Evolutionary conservation across 2,888 invertebrate genomes (phyloP), one percentile per base, ranked within the genome.

Genomic region (Vesta saturnalis): DNA sequence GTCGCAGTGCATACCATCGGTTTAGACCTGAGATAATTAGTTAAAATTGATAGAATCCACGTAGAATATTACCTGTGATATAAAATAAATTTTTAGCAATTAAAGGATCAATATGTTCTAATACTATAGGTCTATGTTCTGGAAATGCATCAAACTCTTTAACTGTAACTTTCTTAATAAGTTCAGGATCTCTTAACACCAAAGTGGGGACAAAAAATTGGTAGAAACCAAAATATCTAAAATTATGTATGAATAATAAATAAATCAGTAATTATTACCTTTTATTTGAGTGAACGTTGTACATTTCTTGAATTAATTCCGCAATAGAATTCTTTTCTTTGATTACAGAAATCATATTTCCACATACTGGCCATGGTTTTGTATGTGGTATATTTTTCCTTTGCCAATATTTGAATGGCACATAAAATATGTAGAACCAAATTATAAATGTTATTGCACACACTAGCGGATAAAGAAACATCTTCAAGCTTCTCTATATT

Each of bases 1-100:
- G 16, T 60, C 72, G 23, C 23, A 69, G 62, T 6, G 62, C 35
- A 46, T 68, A 57, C 71, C 71, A 71, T 60, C 65, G 56, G 23
- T 61, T 60, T 21, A 57, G 67, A 63, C 39, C 39, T 39, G 39
- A 10, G n/a, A 39, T n/a, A 4, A 6, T 3, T n/a, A 2, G n/a
- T n/a, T n/a, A 39, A n/a, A n/a, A n/a, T n/a, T n/a, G n/a, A n/a
- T 12, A 2, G 2, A 39, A 3, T n/a, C 39, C 8, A 2, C 3
- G 12, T n/a, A 3, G n/a, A 10, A 6, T 2, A n/a, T 39, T 23
- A 56, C 56, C 56, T 56, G 14, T 56, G 14, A 56, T 56, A 16
- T n/a, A 35, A 30, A 56, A 43, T 1, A 59, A 3, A 39, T 59
- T 59, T 15, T 16, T 59, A 12, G 43, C 15, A 12, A 22, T 10